Evolutionary conservation across 2,888 invertebrate genomes (phyloP).

Genomic region (Adelphocoris suturalis): DNA sequence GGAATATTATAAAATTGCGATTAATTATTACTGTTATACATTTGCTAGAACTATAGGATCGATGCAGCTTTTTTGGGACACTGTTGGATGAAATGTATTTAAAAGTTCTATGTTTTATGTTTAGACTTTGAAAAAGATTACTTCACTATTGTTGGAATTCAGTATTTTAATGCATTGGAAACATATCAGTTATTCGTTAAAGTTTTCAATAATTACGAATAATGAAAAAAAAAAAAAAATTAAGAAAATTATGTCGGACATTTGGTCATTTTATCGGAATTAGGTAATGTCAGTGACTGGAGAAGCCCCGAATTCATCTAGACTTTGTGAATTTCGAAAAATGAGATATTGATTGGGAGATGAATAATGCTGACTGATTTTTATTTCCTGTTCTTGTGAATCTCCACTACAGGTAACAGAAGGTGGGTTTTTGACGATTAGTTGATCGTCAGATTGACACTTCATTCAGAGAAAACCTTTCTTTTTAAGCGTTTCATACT

Average conservation of each 20-base stretch:
- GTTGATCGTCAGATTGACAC: no score
- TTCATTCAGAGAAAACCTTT: no score
- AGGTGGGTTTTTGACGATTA: no score
- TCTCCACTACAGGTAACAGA: not conserved
- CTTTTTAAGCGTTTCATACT: no score
- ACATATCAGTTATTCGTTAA: slow-evolving; percentile 73
- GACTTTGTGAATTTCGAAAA: not conserved
- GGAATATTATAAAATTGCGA: slow-evolving; percentile 48
- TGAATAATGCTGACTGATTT: not conserved
- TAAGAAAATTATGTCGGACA: not conserved
- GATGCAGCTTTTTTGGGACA: slow-evolving; percentile 71
- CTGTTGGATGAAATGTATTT: slow-evolving; percentile 64
- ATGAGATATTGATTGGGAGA: not conserved
- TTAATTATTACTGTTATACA: slow-evolving; percentile 73
- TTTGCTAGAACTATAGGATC: slow-evolving; percentile 72
- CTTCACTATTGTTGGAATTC: slow-evolving; percentile 64
- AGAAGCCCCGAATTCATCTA: not conserved
- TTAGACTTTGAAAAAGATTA: slow-evolving; percentile 59
- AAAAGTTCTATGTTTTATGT: slow-evolving; percentile 57
- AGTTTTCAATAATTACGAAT: slow-evolving; percentile 46
- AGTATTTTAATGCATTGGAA: slow-evolving; percentile 68
- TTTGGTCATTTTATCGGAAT: not conserved
- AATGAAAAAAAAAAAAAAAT: not conserved
- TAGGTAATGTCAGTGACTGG: not conserved
- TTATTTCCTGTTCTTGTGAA: not conserved